These are phyloP conservation scores for Troides oblongomaculatus DNA, from an alignment of 2,888 invertebrate species.

Conservation along the genomic window DNA sequence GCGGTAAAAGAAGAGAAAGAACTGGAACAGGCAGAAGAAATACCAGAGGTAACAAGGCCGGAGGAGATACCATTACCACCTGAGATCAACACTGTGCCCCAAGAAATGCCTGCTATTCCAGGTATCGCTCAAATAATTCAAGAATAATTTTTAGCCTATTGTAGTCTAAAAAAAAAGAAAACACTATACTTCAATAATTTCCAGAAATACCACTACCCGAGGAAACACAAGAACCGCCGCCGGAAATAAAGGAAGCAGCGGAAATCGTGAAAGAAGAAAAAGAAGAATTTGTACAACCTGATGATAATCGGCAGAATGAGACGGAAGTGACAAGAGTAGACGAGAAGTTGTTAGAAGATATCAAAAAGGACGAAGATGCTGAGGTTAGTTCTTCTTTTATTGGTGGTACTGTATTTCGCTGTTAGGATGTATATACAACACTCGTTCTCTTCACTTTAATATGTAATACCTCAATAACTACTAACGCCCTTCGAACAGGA, in stretches of 20 bases:
- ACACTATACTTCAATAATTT: background rate
- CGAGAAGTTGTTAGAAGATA: constrained; percentile 39
- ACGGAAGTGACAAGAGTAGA: constrained; percentile 30
- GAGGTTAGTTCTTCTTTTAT: constrained; percentile 43
- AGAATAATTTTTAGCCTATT: background rate
- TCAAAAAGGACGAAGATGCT: constrained; percentile 56
- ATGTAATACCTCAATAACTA: too few species aligned
- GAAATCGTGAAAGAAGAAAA: background rate
- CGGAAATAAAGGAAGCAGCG: background rate
- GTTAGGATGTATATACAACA: too few species aligned
- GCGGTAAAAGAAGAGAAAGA: constrained; percentile 2
- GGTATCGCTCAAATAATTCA: constrained; percentile 8
- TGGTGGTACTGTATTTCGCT: too few species aligned
- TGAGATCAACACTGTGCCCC: constrained; percentile 1
- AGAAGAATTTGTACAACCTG: background rate
- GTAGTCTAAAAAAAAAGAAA: background rate
- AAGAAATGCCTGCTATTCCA: constrained; percentile 9
- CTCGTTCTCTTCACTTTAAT: too few species aligned
- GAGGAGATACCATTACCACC: constrained; percentile 24
- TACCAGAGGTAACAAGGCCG: background rate
- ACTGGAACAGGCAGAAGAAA: constrained; percentile 2
- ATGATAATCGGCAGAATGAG: background rate
- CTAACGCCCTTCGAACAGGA: too few species aligned
- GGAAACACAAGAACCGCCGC: background rate
- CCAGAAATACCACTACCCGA: background rate